A percentile compares a stretch with the other conserved stretches of the same genome.
phyloP scores from a whole-genome alignment of 2,113 vertebrate genomes.

The Stercorarius parasiticus region DNA sequence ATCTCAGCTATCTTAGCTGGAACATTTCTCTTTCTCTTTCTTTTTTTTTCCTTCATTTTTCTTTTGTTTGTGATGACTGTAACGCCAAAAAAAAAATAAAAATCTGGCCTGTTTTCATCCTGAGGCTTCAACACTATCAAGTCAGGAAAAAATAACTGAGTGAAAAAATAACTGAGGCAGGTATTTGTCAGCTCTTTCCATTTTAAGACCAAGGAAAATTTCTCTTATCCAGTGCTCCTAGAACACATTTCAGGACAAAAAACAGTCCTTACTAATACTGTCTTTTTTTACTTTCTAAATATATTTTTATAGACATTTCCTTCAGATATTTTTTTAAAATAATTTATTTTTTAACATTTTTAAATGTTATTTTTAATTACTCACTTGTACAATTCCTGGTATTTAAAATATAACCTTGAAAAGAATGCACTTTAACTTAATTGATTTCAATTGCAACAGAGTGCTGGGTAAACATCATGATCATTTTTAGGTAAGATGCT shows the following conservation, averaged over 20 bases:
- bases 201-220: not conserved
- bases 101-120: not conserved
- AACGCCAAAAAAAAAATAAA: not conserved
- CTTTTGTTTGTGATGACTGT: not conserved
- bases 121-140: not conserved
- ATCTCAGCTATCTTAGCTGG: not conserved
- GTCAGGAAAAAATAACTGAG: not conserved
- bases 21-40: not conserved
- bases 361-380: not conserved
- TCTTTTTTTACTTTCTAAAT: not conserved
- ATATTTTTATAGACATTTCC: not conserved
- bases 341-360: not conserved
- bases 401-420: not conserved
- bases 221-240: not conserved
- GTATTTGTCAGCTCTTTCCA: not conserved
- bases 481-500: not conserved
- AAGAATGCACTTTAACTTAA: not conserved
- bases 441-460: not conserved
- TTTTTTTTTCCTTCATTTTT: not conserved
- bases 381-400: not conserved
- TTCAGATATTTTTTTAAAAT: not conserved
- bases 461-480: not conserved
- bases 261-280: accelerated
- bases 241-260: not conserved
- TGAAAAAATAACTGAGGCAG: not conserved